Evolutionary conservation across 2,797 vertebrate genomes (phyloP).

Genomic region (Chelon auratus): DNA sequence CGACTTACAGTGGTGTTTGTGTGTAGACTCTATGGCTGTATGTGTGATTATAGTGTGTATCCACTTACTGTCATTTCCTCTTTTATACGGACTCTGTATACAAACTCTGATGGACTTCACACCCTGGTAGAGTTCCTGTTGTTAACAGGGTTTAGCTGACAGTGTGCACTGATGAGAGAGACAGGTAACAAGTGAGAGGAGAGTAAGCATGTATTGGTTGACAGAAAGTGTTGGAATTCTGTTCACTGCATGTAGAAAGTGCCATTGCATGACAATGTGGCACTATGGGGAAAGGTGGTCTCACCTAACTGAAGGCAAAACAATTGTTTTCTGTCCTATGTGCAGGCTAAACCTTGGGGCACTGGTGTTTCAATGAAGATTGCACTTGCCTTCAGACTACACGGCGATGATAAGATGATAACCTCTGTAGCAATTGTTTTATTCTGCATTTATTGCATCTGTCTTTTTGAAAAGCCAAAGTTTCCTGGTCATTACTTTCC

Average conservation of each 20-base stretch:
- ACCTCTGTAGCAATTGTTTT: too few relatives aligned
- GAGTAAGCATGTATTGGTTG: constrained; percentile 41
- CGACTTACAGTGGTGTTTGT: constrained; percentile 42
- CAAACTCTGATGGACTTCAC: constrained; percentile 76
- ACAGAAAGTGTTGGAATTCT: constrained; percentile 10
- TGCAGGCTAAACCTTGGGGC: constrained; percentile 4
- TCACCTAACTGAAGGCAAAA: constrained; percentile 19
- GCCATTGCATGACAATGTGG: constrained; percentile 29
- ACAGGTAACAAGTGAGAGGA: constrained; percentile 31
- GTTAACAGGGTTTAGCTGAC: constrained; percentile 71
- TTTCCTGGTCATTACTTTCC: too few relatives aligned
- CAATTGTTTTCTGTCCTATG: background rate
- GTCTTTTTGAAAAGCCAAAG: too few relatives aligned
- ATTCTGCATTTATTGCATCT: too few relatives aligned
- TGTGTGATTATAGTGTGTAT: constrained; percentile 13
- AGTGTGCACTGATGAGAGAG: constrained; percentile 41
- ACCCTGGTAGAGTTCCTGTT: constrained; percentile 61
- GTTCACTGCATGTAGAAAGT: constrained; percentile 27
- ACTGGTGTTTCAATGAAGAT: background rate
- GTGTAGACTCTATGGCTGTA: constrained; percentile 4
- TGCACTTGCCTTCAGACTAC: background rate
- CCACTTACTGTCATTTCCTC: constrained; percentile 63
- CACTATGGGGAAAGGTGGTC: constrained; percentile 35
- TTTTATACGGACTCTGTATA: constrained; percentile 53
- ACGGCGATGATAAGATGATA: background rate